phyloP scores from a whole-genome alignment of 1,140 invertebrate genomes.

The Steinernema khuongi region DNA sequence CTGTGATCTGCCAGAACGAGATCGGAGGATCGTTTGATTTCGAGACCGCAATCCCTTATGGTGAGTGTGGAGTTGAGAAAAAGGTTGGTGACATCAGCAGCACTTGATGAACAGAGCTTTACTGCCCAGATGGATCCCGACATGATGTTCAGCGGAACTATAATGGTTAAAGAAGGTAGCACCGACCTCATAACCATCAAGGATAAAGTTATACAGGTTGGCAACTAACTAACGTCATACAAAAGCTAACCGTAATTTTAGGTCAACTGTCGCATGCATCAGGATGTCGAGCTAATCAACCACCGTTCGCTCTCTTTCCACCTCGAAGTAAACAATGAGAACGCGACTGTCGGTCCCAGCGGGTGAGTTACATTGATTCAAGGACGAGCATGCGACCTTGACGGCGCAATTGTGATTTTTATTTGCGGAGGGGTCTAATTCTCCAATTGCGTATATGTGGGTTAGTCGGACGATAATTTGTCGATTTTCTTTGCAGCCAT shows the following conservation, averaged over 20 bases:
- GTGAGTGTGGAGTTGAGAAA: background rate
- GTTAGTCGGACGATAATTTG: slow-evolving; percentile 9
- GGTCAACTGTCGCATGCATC: slow-evolving; percentile 9
- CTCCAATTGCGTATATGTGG: slow-evolving; percentile 12
- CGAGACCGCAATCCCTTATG: background rate
- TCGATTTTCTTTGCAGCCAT: background rate
- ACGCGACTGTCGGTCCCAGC: background rate
- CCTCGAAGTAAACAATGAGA: slow-evolving; percentile 2
- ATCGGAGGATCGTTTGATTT: slow-evolving; percentile 3
- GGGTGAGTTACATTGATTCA: background rate
- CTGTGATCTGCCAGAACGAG: background rate
- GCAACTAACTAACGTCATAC: no score
- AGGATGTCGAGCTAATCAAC: background rate
- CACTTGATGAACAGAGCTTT: no score
- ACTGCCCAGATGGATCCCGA: slow-evolving; percentile 2
- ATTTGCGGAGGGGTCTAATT: slow-evolving; percentile 7
- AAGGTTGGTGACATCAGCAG: background rate
- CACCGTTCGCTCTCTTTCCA: slow-evolving; percentile 8
- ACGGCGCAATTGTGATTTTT: slow-evolving; percentile 12
- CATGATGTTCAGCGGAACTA: slow-evolving; percentile 2
- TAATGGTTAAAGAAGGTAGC: slow-evolving; percentile 3
- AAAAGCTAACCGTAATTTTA: no score
- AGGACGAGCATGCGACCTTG: background rate
- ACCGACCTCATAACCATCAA: background rate
- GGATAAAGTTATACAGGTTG: slow-evolving; percentile 6